Evolutionary conservation across 2,888 invertebrate species (phyloP).

Genomic region (Teinopalpus imperialis): DNA sequence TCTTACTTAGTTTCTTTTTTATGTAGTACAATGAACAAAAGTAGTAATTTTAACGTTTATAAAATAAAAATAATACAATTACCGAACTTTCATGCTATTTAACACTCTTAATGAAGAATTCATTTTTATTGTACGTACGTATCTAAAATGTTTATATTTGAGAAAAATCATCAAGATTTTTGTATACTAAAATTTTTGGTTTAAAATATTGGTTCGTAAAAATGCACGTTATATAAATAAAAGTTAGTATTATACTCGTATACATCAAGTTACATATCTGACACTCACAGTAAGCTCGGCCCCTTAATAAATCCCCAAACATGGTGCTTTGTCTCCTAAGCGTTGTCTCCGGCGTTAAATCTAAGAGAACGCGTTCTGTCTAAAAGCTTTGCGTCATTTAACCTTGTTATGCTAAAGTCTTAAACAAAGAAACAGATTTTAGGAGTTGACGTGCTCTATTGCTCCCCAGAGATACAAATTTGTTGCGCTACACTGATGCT

Average conservation of each 20-base stretch:
- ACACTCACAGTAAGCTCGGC: conserved; percentile 14
- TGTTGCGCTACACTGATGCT: conserved; percentile 3
- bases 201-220: too few relatives aligned
- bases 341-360: conserved; percentile 49
- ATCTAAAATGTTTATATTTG: too few relatives aligned
- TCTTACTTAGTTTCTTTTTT: conserved; percentile 57
- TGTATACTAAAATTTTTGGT: too few relatives aligned
- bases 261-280: conserved; percentile 1
- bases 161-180: too few relatives aligned
- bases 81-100: too few relatives aligned
- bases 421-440: conserved; percentile 53
- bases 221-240: not conserved
- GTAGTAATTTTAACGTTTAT: conserved; percentile 5
- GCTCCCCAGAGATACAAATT: conserved; percentile 32
- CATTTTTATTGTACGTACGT: too few relatives aligned
- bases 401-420: conserved; percentile 53
- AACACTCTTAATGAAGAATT: too few relatives aligned
- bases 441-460: conserved; percentile 40
- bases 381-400: conserved; percentile 70
- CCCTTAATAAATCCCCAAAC: conserved; percentile 44
- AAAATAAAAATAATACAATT: too few relatives aligned
- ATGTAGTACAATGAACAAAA: conserved; percentile 36
- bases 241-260: conserved; percentile 2
- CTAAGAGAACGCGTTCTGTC: conserved; percentile 55
- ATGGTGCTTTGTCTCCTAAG: conserved; percentile 46